Evolutionary conservation across 2,888 invertebrate species (phyloP).

Genomic region (Clostera curtula): DNA sequence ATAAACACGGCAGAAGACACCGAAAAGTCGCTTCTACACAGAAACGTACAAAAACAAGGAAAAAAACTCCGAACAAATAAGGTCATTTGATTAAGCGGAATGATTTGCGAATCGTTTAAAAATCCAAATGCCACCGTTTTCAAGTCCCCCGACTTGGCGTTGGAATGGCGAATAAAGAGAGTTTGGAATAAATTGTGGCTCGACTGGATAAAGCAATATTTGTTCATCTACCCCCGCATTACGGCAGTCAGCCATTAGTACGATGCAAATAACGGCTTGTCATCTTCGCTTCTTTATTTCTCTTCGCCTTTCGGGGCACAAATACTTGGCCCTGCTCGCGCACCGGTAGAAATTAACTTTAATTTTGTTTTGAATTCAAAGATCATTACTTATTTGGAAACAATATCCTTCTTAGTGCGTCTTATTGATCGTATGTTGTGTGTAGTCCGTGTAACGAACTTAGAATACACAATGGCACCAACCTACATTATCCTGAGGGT

Average conservation of each 20-base stretch:
- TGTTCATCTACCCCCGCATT: constrained; percentile 73
- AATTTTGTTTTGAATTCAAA: too few species aligned
- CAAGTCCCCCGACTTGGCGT: constrained; percentile 55
- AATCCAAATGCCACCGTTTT: constrained; percentile 64
- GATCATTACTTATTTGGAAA: too few species aligned
- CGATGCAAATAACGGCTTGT: constrained; percentile 74
- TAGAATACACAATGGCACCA: too few species aligned
- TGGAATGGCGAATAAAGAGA: constrained; percentile 64
- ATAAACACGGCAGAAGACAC: too few species aligned
- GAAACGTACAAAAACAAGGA: constrained; percentile 34
- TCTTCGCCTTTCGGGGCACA: constrained; percentile 44
- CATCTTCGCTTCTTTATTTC: constrained; percentile 73
- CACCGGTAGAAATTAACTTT: too few species aligned
- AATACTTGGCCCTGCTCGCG: constrained; percentile 35
- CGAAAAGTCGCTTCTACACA: too few species aligned
- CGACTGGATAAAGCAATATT: constrained; percentile 73
- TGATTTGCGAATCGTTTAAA: constrained; percentile 69
- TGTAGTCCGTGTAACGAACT: too few species aligned
- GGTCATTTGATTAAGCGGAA: constrained; percentile 67
- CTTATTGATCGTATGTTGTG: too few species aligned
- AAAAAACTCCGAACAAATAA: constrained; percentile 53
- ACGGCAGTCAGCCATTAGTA: constrained; percentile 69
- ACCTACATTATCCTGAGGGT: too few species aligned
- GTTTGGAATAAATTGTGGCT: constrained; percentile 69
- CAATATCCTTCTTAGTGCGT: too few species aligned